Conservation (phyloP, 2,113 vertebrate species). For the Corapipo altera region DNA sequence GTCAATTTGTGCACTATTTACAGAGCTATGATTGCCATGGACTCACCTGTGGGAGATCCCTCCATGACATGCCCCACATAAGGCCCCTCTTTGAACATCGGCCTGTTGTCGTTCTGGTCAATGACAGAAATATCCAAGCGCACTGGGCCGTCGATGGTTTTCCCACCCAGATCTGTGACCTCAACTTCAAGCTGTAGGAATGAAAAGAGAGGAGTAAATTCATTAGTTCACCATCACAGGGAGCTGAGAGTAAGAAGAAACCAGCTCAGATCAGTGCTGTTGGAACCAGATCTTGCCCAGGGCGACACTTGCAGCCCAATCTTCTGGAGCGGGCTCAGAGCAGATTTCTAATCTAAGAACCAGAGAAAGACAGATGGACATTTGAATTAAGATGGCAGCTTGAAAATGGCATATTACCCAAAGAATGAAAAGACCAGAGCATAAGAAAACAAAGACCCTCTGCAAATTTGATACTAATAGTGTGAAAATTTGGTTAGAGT, state of each 20-base stretch:
- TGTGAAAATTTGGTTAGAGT: background rate
- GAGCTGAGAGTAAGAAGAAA: background rate
- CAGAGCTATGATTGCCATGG: rapidly evolving
- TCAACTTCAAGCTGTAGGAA: slow-evolving; percentile 87
- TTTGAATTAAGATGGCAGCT: background rate
- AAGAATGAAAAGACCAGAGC: background rate
- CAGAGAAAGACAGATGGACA: background rate
- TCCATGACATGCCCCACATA: slow-evolving; percentile 93
- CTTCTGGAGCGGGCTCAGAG: background rate
- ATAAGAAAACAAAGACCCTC: rapidly evolving
- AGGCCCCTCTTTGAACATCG: slow-evolving; percentile 89
- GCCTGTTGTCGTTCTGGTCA: slow-evolving; percentile 97
- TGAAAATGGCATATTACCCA: slow-evolving; percentile 3
- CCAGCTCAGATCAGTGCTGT: background rate
- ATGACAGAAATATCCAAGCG: slow-evolving; percentile 85
- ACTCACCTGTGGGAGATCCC: slow-evolving; percentile 91
- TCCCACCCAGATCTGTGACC: slow-evolving; percentile 82
- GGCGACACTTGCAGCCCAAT: background rate
- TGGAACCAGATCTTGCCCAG: background rate
- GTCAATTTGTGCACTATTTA: rapidly evolving
- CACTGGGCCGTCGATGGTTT: slow-evolving; percentile 83
- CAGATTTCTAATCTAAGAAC: background rate
- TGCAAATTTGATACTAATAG: background rate
- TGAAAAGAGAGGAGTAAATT: background rate
- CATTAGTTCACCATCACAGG: background rate